A percentile compares a stretch with the other conserved stretches of the same genome.
phyloP scores from a whole-genome alignment of 2,113 vertebrate species.

The Gymnocephalus cernua region DNA sequence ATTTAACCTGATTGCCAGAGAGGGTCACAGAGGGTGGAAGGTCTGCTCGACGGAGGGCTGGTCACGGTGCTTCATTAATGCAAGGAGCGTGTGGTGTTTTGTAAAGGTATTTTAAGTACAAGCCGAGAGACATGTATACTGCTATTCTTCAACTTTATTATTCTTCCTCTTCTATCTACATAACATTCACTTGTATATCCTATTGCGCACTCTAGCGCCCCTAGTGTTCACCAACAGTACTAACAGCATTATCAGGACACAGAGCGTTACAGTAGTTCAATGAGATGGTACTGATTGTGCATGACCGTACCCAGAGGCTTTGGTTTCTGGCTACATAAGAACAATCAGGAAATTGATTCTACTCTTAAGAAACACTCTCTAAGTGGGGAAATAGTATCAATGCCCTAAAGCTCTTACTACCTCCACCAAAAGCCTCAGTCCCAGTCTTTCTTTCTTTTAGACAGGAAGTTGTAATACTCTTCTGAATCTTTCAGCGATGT shows the following conservation, averaged over 20 bases:
- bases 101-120: too few species aligned
- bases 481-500: conserved; percentile 68
- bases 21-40: conserved; percentile 54
- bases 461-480: conserved; percentile 60
- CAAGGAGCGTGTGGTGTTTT: conserved; percentile 20
- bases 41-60: conserved; percentile 25
- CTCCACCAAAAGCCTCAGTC: background rate
- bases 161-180: too few species aligned
- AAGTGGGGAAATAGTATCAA: background rate
- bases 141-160: too few species aligned
- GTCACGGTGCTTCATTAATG: conserved; percentile 48
- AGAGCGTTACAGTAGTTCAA: conserved; percentile 67
- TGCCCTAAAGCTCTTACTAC: background rate
- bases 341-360: conserved; percentile 43
- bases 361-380: conserved; percentile 13
- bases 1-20: conserved; percentile 75
- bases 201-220: too few species aligned
- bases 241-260: too few species aligned
- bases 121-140: too few species aligned
- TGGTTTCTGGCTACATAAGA: conserved; percentile 47
- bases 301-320: conserved; percentile 43
- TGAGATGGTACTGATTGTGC: conserved; percentile 68
- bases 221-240: too few species aligned
- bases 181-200: too few species aligned
- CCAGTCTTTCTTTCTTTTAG: background rate